phyloP scores from a whole-genome alignment of 37 sponge, comb jelly and placozoan species.

The Aphrocallistes beatrix region DNA sequence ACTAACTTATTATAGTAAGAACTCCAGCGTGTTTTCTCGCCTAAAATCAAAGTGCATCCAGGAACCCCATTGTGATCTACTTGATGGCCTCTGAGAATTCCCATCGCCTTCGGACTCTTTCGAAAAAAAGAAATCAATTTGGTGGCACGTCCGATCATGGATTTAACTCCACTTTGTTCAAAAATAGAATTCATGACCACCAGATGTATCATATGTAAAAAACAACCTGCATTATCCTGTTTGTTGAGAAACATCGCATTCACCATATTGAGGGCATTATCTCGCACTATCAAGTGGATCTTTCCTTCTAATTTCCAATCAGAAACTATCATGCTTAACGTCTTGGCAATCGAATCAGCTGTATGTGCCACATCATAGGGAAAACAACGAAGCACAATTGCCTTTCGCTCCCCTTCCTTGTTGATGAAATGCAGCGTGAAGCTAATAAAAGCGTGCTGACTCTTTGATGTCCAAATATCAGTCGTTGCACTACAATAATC shows the following conservation, averaged over 20 bases:
- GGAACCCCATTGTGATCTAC: background rate
- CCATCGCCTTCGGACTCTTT: conserved; percentile 18
- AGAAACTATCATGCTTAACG: background rate
- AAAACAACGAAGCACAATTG: conserved; percentile 2
- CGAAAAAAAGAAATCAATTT: conserved; percentile 17
- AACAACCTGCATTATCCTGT: background rate
- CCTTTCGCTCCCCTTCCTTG: conserved; percentile 13
- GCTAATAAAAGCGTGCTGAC: conserved; percentile 8
- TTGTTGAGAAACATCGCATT: background rate
- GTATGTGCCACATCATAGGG: background rate
- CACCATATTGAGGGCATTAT: conserved; percentile 6
- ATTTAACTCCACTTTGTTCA: conserved; percentile 10
- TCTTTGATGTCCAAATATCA: conserved; percentile 11
- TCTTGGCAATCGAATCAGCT: conserved; percentile 4
- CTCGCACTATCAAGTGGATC: conserved; percentile 6
- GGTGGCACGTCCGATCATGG: background rate
- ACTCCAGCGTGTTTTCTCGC: background rate
- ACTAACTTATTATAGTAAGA: background rate
- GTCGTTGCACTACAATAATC: background rate
- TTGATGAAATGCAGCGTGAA: conserved; percentile 13
- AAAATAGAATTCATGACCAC: conserved; percentile 20
- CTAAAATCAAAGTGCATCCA: background rate
- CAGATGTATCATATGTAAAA: conserved; percentile 8
- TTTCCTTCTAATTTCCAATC: conserved; percentile 13
- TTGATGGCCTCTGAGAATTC: conserved; percentile 4